phyloP scores from a whole-genome alignment of 2,113 vertebrate genomes.

The Dolichotis patagonum region DNA sequence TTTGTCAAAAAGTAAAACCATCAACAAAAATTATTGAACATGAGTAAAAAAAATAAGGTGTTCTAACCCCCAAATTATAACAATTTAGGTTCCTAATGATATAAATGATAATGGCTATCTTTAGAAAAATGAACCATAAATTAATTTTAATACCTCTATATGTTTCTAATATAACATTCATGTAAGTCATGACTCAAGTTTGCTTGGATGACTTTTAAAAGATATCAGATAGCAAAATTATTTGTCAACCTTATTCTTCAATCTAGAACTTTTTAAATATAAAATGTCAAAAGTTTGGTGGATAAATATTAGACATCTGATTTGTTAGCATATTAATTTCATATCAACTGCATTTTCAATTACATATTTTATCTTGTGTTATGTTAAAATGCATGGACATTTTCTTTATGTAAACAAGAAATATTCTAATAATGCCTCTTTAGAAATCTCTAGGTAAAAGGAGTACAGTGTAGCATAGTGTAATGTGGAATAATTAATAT shows the following conservation, averaged over 20 bases:
- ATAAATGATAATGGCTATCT: conserved; percentile 3
- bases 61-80: conserved; percentile 10
- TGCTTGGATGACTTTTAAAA: conserved; percentile 47
- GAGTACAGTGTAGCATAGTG: neutral
- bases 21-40: neutral
- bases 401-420: neutral
- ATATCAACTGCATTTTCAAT: neutral
- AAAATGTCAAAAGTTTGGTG: neutral
- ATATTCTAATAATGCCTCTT: neutral
- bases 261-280: neutral
- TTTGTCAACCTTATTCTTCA: neutral
- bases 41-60: neutral
- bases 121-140: neutral
- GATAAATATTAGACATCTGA: neutral
- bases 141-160: conserved; percentile 1
- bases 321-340: neutral
- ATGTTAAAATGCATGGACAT: conserved; percentile 43
- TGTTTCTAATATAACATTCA: neutral
- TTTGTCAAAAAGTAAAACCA: neutral
- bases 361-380: neutral
- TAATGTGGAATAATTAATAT: neutral
- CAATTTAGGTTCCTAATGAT: neutral
- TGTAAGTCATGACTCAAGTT: neutral
- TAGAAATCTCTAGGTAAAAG: neutral
- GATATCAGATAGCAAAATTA: neutral